phyloP scores from a whole-genome alignment of 2,113 vertebrate species.

The Microcebus tavaratra region DNA sequence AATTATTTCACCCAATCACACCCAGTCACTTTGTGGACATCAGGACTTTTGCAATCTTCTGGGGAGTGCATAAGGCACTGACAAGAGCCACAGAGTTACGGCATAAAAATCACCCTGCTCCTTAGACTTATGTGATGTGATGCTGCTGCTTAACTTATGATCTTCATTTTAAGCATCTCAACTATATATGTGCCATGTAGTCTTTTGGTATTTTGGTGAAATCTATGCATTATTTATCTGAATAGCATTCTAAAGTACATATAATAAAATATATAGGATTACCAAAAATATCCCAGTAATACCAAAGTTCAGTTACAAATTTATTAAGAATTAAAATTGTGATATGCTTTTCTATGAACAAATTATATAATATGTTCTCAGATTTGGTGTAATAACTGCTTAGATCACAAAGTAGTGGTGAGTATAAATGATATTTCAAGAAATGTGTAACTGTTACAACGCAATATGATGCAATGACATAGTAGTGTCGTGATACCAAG shows the following conservation, averaged over 20 bases:
- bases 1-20: slow-evolving; percentile 8
- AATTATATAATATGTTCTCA: not conserved
- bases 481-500: not conserved
- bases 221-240: not conserved
- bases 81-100: not conserved
- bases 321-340: not conserved
- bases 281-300: not conserved
- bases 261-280: not conserved
- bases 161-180: not conserved
- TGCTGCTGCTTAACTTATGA: not conserved
- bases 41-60: not conserved
- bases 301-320: not conserved
- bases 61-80: not conserved
- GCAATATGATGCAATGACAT: not conserved
- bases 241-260: not conserved
- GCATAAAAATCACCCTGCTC: not conserved
- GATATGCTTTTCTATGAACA: not conserved
- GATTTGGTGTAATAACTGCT: not conserved
- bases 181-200: not conserved
- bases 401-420: not conserved
- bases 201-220: not conserved
- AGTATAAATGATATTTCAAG: not conserved
- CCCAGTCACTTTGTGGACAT: not conserved
- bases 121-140: not conserved
- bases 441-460: not conserved